Base-by-base conservation (phyloP, 1,140 invertebrate species). In the Leucophenga varia region DNA sequence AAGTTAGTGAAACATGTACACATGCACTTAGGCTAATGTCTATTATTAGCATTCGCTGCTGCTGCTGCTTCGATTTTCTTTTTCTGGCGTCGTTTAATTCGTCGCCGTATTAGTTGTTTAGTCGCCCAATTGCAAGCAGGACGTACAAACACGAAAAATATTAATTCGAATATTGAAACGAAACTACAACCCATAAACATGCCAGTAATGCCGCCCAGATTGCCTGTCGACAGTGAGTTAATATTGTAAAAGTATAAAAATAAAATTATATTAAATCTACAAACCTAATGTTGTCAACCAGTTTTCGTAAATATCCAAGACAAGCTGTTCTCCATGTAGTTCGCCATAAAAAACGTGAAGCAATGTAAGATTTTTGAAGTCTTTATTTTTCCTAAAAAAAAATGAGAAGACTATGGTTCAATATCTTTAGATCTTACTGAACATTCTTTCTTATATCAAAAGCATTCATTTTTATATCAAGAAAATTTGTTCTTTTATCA, bases 131-230 rank as follows among this genome's bases (percentile, higher is more conserved):
- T 70, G 41, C 63, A 64, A 32, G 54, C 47, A 34, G 70, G 70
- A 41, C 69, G 60, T 9, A 72, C 60, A 42, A 59, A 61, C 17
- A 58, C 40, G 16, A 73, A 87, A 49, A 86, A 81, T n/a, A 85
- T 32, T 9, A 87, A 59, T 59, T 87, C 86, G 30, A 85, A 81
- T 2, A 76, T 78, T 2, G 84, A 82, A 41, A 86, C 81, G 3
- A 87, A 75, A 42, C 83, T 86, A 59, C 85, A 86, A 5, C 85
- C 85, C 31, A 84, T 77, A 65, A 85, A 82, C 31, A 86, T 63
- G n/a, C 84, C 81, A 0, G 86, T 67, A 5, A 86, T 74, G 16
- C 84, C 84, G 1, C 85, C 84, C 47, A 85, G 82, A 17, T 80
- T 81, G 34, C 83, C 85, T 87, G 71, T 19, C 13, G n/a, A 32